Evolutionary conservation across 2,113 vertebrate species (phyloP).

Genomic region (Riparia riparia): DNA sequence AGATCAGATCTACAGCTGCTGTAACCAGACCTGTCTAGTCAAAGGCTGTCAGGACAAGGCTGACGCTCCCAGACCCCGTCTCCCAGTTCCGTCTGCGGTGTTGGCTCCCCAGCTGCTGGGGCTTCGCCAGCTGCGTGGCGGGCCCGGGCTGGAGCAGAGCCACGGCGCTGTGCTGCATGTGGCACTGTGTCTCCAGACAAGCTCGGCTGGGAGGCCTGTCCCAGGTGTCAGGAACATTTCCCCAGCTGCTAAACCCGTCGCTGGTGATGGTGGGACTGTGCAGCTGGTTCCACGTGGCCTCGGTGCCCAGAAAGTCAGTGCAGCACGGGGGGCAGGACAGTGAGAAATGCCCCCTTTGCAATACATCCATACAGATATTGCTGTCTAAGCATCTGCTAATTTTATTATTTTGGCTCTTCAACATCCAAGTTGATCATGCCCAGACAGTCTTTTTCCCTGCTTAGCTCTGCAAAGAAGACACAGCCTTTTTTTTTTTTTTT

Average conservation of each 20-base stretch:
- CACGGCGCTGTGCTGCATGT: neutral
- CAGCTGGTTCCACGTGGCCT: rapidly evolving
- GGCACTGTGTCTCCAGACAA: neutral
- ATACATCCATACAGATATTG: neutral
- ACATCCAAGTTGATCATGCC: neutral
- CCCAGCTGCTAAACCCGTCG: rapidly evolving
- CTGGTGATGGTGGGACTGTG: neutral
- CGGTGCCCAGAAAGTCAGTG: neutral
- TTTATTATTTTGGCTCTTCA: neutral
- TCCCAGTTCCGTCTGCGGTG: neutral
- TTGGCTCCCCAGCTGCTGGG: neutral
- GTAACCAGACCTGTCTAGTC: constrained; percentile 20
- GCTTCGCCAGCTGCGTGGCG: neutral
- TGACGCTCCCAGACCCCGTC: neutral
- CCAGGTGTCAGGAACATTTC: neutral
- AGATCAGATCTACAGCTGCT: constrained; percentile 18
- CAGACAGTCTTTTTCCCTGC: neutral
- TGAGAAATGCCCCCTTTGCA: neutral
- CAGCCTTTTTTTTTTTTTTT: neutral
- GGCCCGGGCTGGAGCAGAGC: neutral
- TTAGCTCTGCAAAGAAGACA: neutral
- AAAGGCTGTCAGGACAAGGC: constrained; percentile 17
- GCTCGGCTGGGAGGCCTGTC: neutral
- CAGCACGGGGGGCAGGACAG: neutral
- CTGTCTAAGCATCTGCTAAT: neutral